Evolutionary conservation across 1,140 invertebrate genomes (phyloP).

Genomic region (Drosophila arizonae): DNA sequence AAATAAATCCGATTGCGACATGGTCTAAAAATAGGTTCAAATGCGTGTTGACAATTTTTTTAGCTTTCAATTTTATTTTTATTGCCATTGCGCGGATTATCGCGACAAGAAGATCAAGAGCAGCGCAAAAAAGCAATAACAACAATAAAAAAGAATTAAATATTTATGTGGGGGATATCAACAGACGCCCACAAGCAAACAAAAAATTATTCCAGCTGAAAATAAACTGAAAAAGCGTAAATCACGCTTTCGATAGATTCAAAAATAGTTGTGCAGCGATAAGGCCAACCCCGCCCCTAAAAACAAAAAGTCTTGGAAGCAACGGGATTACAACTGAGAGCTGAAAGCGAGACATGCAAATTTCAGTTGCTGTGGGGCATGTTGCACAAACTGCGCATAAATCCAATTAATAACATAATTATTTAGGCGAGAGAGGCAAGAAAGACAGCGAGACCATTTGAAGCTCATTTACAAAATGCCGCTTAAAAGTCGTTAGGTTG

Average conservation of each 20-base stretch:
- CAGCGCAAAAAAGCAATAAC: conserved; percentile 35
- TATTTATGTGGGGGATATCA: conserved; percentile 65
- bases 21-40: conserved; percentile 76
- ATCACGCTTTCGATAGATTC: conserved; percentile 77
- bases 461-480: conserved; percentile 63
- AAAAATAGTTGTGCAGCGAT: conserved; percentile 67
- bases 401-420: conserved; percentile 81
- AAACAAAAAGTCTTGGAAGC: neutral
- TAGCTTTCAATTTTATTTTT: conserved; percentile 52
- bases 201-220: conserved; percentile 14
- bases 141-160: conserved; percentile 40
- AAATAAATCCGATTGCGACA: conserved; percentile 68
- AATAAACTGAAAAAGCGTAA: conserved; percentile 66
- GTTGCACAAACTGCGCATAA: conserved; percentile 71
- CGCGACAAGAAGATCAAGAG: conserved; percentile 78
- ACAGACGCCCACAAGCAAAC: conserved; percentile 63
- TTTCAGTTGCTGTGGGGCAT: conserved; percentile 42
- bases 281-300: conserved; percentile 47
- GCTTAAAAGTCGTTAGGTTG: conserved; percentile 37
- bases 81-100: conserved; percentile 77
- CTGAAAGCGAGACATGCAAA: conserved; percentile 50
- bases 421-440: conserved; percentile 46
- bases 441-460: conserved; percentile 52
- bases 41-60: conserved; percentile 77
- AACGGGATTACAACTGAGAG: conserved; percentile 25